Evolutionary conservation across 2,888 invertebrate species (phyloP), one percentile per base, ranked within the genome.

Genomic region (Strigamia crassipes): DNA sequence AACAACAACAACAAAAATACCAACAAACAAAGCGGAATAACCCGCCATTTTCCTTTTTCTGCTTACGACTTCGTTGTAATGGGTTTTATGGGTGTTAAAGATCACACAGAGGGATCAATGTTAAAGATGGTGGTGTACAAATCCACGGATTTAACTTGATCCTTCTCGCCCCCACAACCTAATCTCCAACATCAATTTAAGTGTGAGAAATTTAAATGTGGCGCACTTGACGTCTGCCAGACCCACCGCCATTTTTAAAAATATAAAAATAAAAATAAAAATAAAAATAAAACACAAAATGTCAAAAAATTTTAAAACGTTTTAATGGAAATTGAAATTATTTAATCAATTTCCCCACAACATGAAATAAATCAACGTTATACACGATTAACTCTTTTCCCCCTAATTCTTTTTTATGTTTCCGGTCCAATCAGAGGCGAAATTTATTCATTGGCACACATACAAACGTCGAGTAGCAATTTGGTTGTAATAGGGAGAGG

Each of bases 101-200:
- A 73, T 73, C 73, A 73, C 73, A 31, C 73, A 27, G 12, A 73
- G 31, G 61, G 73, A 73, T 73, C 31, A 73, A 8, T 73, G 73
- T 73, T 27, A 73, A 27, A 73, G 56, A 73, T 73, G 73, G 73
- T 56, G 73, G 12, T 4, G 12, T 31, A 73, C 73, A 73, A 73
- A 73, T 73, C 73, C 73, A 73, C 73, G 73, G 73, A 73, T 73
- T 73, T 73, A 73, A 73, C 27, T 73, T 73, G 73, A 73, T 73
- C 73, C 73, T 31, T 73, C 73, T 73, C 73, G 73, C 73, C 73
- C 73, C 73, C 73, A 73, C 73, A 73, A 9, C 27, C 1, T 73
- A 73, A 73, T 73, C 73, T 73, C 73, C 73, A 73, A 73, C 73
- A 73, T 73, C 73, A 73, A 73, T 73, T 73, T 73, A 31, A 73